These are phyloP conservation scores for Drosophila baimaii DNA, from an alignment of 1,140 invertebrate genomes.

Conservation along the genomic window DNA sequence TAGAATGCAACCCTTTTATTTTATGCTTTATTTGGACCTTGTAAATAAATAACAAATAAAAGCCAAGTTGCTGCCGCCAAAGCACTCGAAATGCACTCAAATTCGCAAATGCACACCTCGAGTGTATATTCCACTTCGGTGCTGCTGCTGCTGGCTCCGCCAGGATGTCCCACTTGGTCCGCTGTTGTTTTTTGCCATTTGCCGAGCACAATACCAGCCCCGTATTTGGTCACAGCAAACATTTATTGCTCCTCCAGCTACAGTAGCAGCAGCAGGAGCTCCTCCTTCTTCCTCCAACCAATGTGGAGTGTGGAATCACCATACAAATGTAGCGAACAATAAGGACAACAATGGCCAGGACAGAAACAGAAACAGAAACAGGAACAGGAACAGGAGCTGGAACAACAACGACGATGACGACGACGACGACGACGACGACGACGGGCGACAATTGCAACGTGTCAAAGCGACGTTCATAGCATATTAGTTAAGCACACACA, in stretches of 20 bases:
- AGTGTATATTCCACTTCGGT: constrained; percentile 40
- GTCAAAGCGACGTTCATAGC: constrained; percentile 57
- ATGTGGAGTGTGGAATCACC: constrained; percentile 26
- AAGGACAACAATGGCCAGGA: constrained; percentile 30
- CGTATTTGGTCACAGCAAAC: constrained; percentile 56
- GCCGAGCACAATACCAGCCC: constrained; percentile 19
- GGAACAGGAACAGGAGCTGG: constrained; percentile 9
- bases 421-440: constrained; percentile 6
- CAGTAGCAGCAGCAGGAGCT: not conserved
- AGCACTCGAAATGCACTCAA: constrained; percentile 5
- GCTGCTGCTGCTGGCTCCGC: constrained; percentile 24
- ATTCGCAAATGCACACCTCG: constrained; percentile 14
- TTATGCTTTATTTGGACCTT: not conserved
- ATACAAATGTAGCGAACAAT: constrained; percentile 51
- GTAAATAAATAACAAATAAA: constrained; percentile 4
- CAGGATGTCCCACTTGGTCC: constrained; percentile 20
- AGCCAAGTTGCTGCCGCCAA: not conserved
- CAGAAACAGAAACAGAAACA: constrained; percentile 15
- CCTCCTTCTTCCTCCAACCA: too few relatives aligned
- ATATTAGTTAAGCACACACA: constrained; percentile 66
- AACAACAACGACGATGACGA: constrained; percentile 3
- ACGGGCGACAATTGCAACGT: constrained; percentile 70
- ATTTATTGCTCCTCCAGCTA: constrained; percentile 39
- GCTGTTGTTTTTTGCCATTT: constrained; percentile 29
- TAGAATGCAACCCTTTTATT: not conserved